A percentile compares a stretch with the other conserved stretches of the same genome.
These are phyloP conservation scores for Zhuqinia jingwanae DNA, from an alignment of 2,888 invertebrate species.

Conservation along the genomic window DNA sequence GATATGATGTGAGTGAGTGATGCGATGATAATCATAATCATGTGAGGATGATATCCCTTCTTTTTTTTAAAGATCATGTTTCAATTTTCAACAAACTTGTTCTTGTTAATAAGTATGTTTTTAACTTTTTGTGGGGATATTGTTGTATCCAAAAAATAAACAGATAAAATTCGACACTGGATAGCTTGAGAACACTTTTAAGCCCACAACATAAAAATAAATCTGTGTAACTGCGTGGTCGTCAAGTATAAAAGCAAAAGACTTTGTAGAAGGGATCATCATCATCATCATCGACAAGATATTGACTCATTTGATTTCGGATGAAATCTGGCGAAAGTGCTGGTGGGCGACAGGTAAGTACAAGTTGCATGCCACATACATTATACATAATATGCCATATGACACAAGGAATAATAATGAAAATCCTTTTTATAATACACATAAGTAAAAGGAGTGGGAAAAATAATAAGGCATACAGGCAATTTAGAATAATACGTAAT, in stretches of 20 bases:
- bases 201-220: too few species aligned
- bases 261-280: background rate
- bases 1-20: too few species aligned
- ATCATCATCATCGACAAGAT: background rate
- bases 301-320: background rate
- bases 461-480: background rate
- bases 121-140: too few species aligned
- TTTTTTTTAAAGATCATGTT: too few species aligned
- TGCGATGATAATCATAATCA: too few species aligned
- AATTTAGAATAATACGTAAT: constrained; percentile 1
- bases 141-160: too few species aligned
- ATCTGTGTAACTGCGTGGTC: too few species aligned
- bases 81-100: too few species aligned
- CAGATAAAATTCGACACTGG: background rate
- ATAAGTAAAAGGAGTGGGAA: background rate
- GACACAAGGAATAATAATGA: background rate
- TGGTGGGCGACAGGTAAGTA: background rate
- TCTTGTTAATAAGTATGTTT: too few species aligned
- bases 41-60: too few species aligned
- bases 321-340: too few species aligned
- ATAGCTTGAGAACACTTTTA: background rate
- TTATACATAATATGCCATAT: background rate
- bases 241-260: too few species aligned
- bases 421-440: background rate
- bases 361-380: background rate